Evolutionary conservation across 2,888 invertebrate genomes (phyloP).

Genomic region (Tiliacea aurago): DNA sequence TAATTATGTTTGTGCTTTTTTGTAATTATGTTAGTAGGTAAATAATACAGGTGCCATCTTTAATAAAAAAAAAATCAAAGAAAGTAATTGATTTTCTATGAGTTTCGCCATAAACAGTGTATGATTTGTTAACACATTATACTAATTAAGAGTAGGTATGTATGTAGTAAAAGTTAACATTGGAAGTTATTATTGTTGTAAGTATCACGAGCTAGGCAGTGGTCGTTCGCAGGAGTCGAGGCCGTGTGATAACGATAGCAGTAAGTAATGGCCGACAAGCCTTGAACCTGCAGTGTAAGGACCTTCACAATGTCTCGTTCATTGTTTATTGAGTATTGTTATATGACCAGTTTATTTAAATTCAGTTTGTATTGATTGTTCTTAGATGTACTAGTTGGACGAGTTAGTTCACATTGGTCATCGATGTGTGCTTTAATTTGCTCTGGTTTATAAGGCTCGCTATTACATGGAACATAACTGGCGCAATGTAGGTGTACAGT

Average conservation of each 20-base stretch:
- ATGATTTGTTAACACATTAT: not conserved
- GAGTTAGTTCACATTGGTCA: constrained; percentile 32
- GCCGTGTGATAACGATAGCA: constrained; percentile 79
- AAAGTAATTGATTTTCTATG: not conserved
- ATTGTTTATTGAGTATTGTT: constrained; percentile 75
- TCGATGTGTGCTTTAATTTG: constrained; percentile 17
- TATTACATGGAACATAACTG: not conserved
- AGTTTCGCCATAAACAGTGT: not conserved
- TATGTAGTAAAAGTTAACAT: constrained; percentile 5
- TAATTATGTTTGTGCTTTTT: constrained; percentile 5
- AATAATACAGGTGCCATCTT: not conserved
- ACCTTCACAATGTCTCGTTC: constrained; percentile 78
- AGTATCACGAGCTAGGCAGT: constrained; percentile 52
- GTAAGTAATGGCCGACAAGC: constrained; percentile 79
- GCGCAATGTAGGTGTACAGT: not conserved
- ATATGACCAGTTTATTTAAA: constrained; percentile 61
- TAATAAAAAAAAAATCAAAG: not conserved
- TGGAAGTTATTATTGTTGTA: constrained; percentile 30
- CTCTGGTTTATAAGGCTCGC: constrained; percentile 19
- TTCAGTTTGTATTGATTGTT: constrained; percentile 66
- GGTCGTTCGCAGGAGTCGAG: constrained; percentile 64
- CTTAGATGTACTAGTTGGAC: constrained; percentile 48
- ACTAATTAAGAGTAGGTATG: not conserved
- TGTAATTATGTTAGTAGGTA: constrained; percentile 1
- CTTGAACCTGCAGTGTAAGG: constrained; percentile 86